These are phyloP conservation scores for Pseudochirops cupreus DNA, from an alignment of 2,797 vertebrate species.

Conservation along the genomic window DNA sequence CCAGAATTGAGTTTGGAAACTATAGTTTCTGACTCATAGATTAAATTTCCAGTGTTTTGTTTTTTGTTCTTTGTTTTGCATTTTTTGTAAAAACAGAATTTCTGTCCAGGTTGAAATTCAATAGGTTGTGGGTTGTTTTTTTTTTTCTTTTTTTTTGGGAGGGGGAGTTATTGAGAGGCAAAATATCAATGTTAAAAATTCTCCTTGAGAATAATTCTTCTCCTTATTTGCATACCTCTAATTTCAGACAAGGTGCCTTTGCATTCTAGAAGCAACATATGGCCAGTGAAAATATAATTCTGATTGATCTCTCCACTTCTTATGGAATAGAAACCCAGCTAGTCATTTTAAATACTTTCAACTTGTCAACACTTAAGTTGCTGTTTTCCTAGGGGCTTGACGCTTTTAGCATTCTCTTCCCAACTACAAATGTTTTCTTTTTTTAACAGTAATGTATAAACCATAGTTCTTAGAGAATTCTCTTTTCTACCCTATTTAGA, in stretches of 20 bases:
- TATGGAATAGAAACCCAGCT: constrained; percentile 56
- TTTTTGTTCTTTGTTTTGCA: too few relatives aligned
- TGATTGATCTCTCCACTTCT: constrained; percentile 66
- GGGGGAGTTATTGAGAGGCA: background rate
- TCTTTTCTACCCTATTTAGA: constrained; percentile 69
- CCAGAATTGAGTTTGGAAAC: constrained; percentile 32
- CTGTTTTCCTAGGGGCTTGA: constrained; percentile 62
- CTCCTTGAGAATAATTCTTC: constrained; percentile 7
- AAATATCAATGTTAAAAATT: constrained; percentile 4
- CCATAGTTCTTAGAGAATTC: constrained; percentile 71
- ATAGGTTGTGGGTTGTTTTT: background rate
- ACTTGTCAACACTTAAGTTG: constrained; percentile 67
- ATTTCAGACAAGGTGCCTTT: constrained; percentile 66
- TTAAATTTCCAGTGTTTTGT: constrained; percentile 38
- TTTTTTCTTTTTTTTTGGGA: background rate
- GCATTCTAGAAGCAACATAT: constrained; percentile 52
- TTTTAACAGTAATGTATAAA: constrained; percentile 72
- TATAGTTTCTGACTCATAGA: background rate
- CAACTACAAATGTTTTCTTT: constrained; percentile 70
- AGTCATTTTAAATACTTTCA: constrained; percentile 72
- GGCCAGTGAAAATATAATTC: constrained; percentile 68
- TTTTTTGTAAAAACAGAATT: constrained; percentile 53
- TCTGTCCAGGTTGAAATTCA: constrained; percentile 53
- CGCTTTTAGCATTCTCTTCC: constrained; percentile 64
- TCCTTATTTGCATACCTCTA: constrained; percentile 38